phyloP scores from a whole-genome alignment of 2,113 vertebrate genomes.

The Albula glossodonta region DNA sequence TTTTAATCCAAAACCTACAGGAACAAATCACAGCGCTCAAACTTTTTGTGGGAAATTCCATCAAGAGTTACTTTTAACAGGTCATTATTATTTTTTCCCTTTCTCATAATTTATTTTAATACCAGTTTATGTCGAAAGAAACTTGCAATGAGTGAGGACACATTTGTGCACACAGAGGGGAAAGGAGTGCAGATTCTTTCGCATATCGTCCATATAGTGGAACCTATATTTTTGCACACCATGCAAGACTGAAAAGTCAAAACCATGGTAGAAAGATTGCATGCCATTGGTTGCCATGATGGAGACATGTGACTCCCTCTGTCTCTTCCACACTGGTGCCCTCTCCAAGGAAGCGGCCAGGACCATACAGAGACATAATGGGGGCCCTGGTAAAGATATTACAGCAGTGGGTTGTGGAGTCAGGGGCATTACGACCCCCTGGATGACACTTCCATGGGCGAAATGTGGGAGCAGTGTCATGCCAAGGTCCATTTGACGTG shows the following conservation, averaged over 20 bases:
- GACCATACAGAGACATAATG: not conserved
- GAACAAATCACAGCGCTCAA: not conserved
- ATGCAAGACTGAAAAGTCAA: not conserved
- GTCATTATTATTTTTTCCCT: not conserved
- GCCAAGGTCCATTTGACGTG: conserved; percentile 37
- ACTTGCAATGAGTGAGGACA: not conserved
- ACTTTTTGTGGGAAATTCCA: not conserved
- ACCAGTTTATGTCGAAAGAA: not conserved
- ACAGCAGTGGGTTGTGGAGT: not conserved
- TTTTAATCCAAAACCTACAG: not conserved
- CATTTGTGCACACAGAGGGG: not conserved
- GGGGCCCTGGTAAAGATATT: conserved; percentile 25
- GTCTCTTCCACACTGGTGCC: not conserved
- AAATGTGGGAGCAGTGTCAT: conserved; percentile 14
- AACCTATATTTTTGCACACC: not conserved
- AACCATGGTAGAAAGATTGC: not conserved
- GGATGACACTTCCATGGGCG: conserved; percentile 30
- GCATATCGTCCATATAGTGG: not conserved
- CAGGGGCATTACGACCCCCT: conserved; percentile 22
- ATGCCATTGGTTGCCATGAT: not conserved
- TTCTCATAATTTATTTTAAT: not conserved
- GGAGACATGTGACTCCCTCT: not conserved
- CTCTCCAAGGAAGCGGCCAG: not conserved
- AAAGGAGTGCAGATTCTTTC: not conserved
- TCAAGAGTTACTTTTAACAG: not conserved